Conservation (phyloP, 2,797 vertebrate species). For the Clarias platycephalus region DNA sequence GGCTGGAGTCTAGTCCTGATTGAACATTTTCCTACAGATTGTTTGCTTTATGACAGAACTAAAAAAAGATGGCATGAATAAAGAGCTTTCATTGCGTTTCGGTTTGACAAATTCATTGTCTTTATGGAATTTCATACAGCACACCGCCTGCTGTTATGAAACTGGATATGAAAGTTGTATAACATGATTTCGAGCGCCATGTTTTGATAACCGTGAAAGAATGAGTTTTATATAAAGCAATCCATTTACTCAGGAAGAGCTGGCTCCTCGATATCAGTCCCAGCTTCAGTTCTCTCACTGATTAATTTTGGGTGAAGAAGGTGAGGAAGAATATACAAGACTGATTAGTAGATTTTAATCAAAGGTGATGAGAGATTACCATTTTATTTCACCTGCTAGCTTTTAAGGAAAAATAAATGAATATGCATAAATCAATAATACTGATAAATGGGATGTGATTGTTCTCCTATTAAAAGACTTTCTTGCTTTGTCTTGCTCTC, state of each 20-base stretch:
- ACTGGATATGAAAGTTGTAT: background rate
- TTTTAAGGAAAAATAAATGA: background rate
- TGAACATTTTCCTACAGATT: conserved; percentile 6
- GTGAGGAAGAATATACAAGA: background rate
- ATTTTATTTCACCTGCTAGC: background rate
- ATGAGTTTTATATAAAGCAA: background rate
- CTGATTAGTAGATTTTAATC: conserved; percentile 11
- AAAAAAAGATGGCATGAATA: background rate
- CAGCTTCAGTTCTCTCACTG: background rate
- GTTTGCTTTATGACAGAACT: conserved; percentile 8
- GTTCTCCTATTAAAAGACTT: background rate
- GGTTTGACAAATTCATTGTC: background rate
- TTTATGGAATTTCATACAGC: background rate
- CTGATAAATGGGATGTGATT: background rate
- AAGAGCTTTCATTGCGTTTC: background rate
- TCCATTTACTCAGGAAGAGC: background rate
- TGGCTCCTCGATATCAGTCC: background rate
- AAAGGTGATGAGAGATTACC: background rate
- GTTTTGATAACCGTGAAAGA: background rate
- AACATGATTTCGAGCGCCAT: background rate
- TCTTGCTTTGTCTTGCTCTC: background rate
- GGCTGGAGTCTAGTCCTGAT: background rate
- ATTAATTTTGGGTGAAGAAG: background rate
- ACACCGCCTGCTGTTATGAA: background rate
- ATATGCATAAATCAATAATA: background rate